Conservation (phyloP, 2,113 vertebrate genomes). For the Trinectes maculatus region DNA sequence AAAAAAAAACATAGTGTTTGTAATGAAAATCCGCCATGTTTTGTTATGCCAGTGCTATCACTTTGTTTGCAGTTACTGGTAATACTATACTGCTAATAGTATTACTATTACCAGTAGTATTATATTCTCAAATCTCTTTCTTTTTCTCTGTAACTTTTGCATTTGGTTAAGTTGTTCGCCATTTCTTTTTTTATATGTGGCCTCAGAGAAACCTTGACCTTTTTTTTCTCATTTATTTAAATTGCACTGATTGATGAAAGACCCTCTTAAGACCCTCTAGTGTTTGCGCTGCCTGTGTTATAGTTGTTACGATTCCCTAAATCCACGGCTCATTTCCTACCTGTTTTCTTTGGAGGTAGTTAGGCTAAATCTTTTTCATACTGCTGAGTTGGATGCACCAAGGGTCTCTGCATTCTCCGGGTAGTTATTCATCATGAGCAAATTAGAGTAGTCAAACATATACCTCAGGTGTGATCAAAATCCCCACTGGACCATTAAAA, state of each 20-base stretch:
- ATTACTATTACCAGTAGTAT: no score
- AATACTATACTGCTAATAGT: no score
- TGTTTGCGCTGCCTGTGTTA: not conserved
- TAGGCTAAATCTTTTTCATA: not conserved
- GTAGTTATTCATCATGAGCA: not conserved
- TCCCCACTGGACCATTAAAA: not conserved
- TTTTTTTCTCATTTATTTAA: not conserved
- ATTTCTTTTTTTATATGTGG: constrained; percentile 14
- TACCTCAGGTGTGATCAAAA: not conserved
- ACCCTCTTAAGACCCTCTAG: constrained; percentile 1
- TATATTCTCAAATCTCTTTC: no score
- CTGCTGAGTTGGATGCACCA: not conserved
- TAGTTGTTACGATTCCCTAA: not conserved
- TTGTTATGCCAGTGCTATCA: constrained; percentile 3
- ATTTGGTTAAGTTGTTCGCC: constrained; percentile 13
- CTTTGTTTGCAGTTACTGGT: constrained; percentile 11
- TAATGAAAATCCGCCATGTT: not conserved
- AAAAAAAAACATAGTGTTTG: not conserved
- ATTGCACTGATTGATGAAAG: constrained; percentile 4
- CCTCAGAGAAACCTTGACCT: constrained; percentile 21
- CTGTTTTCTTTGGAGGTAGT: not conserved
- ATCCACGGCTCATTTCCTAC: not conserved
- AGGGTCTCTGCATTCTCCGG: not conserved
- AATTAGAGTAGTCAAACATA: not conserved
- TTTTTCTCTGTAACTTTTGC: constrained; percentile 15